Evolutionary conservation across 2,888 invertebrate genomes (phyloP).

Genomic region (Diloba caeruleocephala): DNA sequence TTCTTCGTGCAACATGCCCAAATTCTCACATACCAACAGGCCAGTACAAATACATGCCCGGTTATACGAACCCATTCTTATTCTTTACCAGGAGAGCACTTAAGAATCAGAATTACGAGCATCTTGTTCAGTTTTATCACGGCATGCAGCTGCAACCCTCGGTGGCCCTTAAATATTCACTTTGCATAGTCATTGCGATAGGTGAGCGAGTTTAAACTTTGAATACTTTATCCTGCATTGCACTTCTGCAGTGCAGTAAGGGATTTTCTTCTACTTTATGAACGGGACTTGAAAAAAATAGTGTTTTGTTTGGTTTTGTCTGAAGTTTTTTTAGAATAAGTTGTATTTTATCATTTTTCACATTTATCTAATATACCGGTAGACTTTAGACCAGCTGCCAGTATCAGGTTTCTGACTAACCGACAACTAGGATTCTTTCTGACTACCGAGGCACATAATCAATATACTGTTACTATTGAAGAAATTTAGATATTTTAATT

Average conservation of each 20-base stretch:
- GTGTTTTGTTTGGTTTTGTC: conserved; percentile 1
- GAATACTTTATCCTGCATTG: conserved; percentile 65
- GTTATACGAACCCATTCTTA: conserved; percentile 58
- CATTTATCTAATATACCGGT: too few relatives aligned
- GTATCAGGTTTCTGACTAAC: too few relatives aligned
- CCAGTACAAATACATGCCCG: too few relatives aligned
- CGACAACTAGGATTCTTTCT: too few relatives aligned
- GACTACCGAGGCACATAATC: too few relatives aligned
- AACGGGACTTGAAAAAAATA: conserved; percentile 17
- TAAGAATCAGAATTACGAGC: conserved; percentile 75
- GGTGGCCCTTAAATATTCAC: conserved; percentile 75
- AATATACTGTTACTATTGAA: too few relatives aligned
- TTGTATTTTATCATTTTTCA: too few relatives aligned
- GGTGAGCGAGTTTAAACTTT: conserved; percentile 69
- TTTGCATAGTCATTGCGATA: conserved; percentile 75
- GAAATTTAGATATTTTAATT: too few relatives aligned
- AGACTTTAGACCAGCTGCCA: too few relatives aligned
- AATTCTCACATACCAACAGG: too few relatives aligned
- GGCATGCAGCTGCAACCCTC: conserved; percentile 70
- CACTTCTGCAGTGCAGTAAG: conserved; percentile 57
- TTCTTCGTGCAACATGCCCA: too few relatives aligned
- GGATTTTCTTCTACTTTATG: conserved; percentile 29
- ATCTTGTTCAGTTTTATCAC: conserved; percentile 76
- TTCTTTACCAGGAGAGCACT: conserved; percentile 63
- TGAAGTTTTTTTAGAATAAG: too few relatives aligned